phyloP scores from a whole-genome alignment of 1,140 invertebrate genomes.

The Bacillus rossius region DNA sequence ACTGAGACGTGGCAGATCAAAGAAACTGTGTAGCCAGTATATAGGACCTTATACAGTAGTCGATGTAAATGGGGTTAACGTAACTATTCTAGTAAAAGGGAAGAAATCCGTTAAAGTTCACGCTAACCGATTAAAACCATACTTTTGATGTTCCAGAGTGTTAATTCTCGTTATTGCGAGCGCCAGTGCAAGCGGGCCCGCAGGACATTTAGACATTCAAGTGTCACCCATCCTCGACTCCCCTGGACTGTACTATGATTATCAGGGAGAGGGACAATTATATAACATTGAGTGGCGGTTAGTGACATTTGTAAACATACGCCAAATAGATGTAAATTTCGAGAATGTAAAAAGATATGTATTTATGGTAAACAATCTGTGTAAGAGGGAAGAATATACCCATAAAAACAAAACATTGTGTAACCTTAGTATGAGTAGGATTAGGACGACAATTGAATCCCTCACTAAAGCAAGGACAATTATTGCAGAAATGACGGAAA shows the following conservation, averaged over 20 bases:
- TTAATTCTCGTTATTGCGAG: background rate
- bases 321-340: no score
- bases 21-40: background rate
- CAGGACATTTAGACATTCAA: background rate
- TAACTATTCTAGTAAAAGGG: background rate
- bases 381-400: no score
- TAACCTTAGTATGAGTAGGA: no score
- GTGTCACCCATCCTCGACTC: background rate
- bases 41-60: background rate
- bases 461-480: no score
- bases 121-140: background rate
- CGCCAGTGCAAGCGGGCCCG: background rate
- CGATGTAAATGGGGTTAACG: background rate
- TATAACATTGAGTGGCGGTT: background rate
- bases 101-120: background rate
- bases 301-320: background rate
- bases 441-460: no score
- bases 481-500: no score
- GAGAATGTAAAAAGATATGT: no score
- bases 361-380: no score
- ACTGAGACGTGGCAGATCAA: background rate
- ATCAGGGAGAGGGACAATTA: background rate
- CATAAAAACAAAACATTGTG: no score
- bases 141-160: background rate
- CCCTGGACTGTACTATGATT: background rate